Base-by-base conservation (phyloP, 2,113 vertebrate species). In the Etheostoma spectabile region DNA sequence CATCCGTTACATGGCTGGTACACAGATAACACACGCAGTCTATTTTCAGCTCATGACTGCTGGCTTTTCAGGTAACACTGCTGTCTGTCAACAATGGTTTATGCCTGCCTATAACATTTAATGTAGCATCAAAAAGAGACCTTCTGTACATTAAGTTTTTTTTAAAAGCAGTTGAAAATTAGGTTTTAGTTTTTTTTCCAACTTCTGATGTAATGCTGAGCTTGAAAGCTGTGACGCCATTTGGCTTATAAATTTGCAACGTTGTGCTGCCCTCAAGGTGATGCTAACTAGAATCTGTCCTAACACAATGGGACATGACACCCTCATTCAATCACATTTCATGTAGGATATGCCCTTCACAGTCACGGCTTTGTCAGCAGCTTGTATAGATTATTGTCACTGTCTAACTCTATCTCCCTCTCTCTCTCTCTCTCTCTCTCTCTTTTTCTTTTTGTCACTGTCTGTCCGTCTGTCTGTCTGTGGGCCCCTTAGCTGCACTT, bases 401-500 rank as follows among this genome's bases (percentile, higher is more conserved):
- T 83, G 73, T 83, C 84, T 83, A 65, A 88, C 85, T 80, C 33
- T 62, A n/a, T 51, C 30, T 77, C n/a, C 33, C 61, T 24, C 48
- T 70, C 45, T 61, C 30, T 73, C 27, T 83, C 21, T 80, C 18
- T 77, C 24, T 46, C n/a, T 80, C 21, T 38, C 57, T 24, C 35
- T 79, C n/a, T 53, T 18, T 80, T n/a, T 81, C 15, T 71, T 10
- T 66, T 33, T 80, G n/a, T 71, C 66, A 35, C 8, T 35, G 22
- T 15, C n/a, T 72, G 51, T 73, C 13, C 27, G 3, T 61, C 30
- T 30, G 49, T 83, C 33, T 66, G 52, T 82, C 48, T 60, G 57
- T 72, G 6, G 83, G 64, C 60, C 30, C 70, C 93, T n/a, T 79
- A 99, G 98, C 94, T 97, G 96, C 90, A 99, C 98, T 74, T 95